Conservation (phyloP, 2,888 invertebrate genomes). For the Masnerella sp. region DNA sequence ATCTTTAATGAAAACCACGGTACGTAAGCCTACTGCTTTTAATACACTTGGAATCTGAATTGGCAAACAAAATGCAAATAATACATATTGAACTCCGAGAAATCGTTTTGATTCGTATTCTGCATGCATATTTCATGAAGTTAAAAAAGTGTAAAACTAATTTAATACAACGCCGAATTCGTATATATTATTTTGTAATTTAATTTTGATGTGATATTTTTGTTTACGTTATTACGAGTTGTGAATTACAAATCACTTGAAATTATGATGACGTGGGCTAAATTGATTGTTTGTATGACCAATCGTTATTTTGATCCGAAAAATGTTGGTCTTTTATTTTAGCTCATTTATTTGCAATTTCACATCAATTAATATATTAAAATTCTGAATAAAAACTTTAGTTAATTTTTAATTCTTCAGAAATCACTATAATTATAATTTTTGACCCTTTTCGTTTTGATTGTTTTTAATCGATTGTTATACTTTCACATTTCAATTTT, state of each 20-base stretch:
- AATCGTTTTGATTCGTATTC: slow-evolving; percentile 12
- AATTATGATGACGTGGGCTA: too few relatives aligned
- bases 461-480: too few relatives aligned
- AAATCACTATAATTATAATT: too few relatives aligned
- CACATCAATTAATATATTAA: too few relatives aligned
- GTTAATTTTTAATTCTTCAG: too few relatives aligned
- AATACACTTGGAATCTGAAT: neutral
- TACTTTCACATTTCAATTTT: too few relatives aligned
- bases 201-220: neutral
- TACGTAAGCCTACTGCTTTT: neutral
- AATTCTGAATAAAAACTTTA: too few relatives aligned
- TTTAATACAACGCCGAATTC: slow-evolving; percentile 1
- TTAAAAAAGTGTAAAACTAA: slow-evolving; percentile 20
- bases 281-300: too few relatives aligned
- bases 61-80: slow-evolving; percentile 8
- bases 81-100: slow-evolving; percentile 5
- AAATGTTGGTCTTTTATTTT: too few relatives aligned
- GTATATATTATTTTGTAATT: neutral
- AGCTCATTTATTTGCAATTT: too few relatives aligned
- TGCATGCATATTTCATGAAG: slow-evolving; percentile 18
- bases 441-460: too few relatives aligned
- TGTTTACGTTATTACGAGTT: neutral
- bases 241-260: slow-evolving; percentile 1
- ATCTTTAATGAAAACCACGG: neutral
- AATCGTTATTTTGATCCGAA: too few relatives aligned